Conservation (phyloP, 2,888 invertebrate species). For the Cantharis rustica region DNA sequence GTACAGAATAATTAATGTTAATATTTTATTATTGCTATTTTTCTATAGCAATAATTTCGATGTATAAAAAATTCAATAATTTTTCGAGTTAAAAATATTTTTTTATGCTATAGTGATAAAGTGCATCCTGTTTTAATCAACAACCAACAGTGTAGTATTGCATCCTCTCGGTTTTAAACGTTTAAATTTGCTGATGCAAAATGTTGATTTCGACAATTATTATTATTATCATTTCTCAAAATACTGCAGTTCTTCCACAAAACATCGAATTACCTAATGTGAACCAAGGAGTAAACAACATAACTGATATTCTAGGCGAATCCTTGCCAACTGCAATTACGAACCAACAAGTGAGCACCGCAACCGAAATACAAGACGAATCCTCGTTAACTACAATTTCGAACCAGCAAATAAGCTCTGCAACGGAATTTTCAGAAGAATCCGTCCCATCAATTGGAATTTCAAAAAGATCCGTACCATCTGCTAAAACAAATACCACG, state of each 20-base stretch:
- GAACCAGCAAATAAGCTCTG: background rate
- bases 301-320: too few species aligned
- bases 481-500: too few species aligned
- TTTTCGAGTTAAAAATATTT: background rate
- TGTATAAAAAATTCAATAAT: background rate
- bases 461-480: too few species aligned
- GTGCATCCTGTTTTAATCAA: conserved; percentile 36
- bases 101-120: conserved; percentile 25
- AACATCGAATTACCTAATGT: too few species aligned
- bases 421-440: too few species aligned
- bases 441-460: too few species aligned
- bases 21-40: background rate
- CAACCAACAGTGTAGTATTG: conserved; percentile 20
- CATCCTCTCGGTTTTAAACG: conserved; percentile 28
- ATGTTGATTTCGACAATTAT: conserved; percentile 10
- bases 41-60: background rate
- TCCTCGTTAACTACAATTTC: background rate
- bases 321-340: background rate
- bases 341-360: background rate
- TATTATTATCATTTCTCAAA: conserved; percentile 5
- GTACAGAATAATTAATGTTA: background rate
- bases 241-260: background rate
- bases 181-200: conserved; percentile 8
- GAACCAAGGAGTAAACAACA: too few species aligned
- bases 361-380: background rate